Evolutionary conservation across 2,888 invertebrate species (phyloP).

Genomic region (Fabriciana adippe): DNA sequence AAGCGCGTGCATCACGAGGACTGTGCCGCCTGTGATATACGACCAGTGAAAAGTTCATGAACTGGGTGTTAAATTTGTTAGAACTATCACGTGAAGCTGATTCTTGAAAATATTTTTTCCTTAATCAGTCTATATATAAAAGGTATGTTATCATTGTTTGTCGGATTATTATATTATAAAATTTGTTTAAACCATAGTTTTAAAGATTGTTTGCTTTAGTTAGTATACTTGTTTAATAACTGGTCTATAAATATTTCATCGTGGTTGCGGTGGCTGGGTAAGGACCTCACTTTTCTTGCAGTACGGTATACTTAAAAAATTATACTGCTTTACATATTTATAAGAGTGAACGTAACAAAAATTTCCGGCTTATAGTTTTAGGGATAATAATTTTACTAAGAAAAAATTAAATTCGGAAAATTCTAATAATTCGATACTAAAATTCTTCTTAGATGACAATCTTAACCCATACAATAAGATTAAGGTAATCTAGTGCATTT

Average conservation of each 20-base stretch:
- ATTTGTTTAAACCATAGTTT: neutral
- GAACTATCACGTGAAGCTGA: slow-evolving; percentile 71
- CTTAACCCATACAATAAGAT: no score
- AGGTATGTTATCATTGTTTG: slow-evolving; percentile 57
- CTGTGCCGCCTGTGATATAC: slow-evolving; percentile 78
- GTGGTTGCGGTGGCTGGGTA: slow-evolving; percentile 48
- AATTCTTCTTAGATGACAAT: no score
- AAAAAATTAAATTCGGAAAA: neutral
- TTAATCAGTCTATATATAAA: slow-evolving; percentile 46
- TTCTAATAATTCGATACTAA: no score
- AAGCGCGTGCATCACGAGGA: slow-evolving; percentile 67
- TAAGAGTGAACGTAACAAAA: slow-evolving; percentile 14
- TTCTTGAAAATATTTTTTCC: slow-evolving; percentile 48
- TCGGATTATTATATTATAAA: neutral
- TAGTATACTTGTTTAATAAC: slow-evolving; percentile 57
- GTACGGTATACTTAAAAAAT: slow-evolving; percentile 49
- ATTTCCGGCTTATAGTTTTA: slow-evolving; percentile 1
- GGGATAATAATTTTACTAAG: neutral
- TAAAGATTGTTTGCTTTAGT: neutral
- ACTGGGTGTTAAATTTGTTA: slow-evolving; percentile 79
- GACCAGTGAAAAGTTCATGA: slow-evolving; percentile 81
- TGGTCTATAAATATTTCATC: slow-evolving; percentile 73
- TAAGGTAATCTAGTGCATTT: no score
- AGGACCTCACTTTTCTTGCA: slow-evolving; percentile 46
- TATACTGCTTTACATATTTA: slow-evolving; percentile 39